phyloP scores from a whole-genome alignment of 2,113 vertebrate genomes.

The Xiphophorus maculatus region DNA sequence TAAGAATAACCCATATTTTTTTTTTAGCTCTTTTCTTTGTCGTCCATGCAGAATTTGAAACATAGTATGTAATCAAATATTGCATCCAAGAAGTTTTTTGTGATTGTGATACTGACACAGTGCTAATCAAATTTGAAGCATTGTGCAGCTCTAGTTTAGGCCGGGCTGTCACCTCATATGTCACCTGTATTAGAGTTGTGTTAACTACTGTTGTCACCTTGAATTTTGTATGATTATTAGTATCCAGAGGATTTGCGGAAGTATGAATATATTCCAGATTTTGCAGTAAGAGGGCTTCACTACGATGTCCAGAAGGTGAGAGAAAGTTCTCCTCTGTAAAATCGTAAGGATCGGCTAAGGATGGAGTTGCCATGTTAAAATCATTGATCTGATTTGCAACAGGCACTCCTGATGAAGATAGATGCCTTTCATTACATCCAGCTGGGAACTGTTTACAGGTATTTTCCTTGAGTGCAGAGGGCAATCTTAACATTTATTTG shows the following conservation, averaged over 20 bases:
- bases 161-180: not conserved
- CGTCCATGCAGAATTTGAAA: too few species aligned
- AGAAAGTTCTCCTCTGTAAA: slow-evolving; percentile 14
- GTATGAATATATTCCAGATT: slow-evolving; percentile 93
- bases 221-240: slow-evolving; percentile 66
- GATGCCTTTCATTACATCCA: slow-evolving; percentile 99
- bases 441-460: slow-evolving; percentile 84
- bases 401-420: slow-evolving; percentile 98
- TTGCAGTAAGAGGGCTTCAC: slow-evolving; percentile 95
- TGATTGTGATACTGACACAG: too few species aligned
- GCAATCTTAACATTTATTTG: not conserved
- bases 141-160: not conserved
- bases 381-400: slow-evolving; percentile 18
- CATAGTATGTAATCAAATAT: too few species aligned
- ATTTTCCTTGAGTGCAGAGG: not conserved
- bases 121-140: not conserved
- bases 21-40: too few species aligned
- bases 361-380: not conserved
- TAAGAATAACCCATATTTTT: too few species aligned
- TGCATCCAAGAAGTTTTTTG: too few species aligned
- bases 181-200: too few species aligned
- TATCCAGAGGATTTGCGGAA: slow-evolving; percentile 90
- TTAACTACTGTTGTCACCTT: not conserved
- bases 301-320: slow-evolving; percentile 97
- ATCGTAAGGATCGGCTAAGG: too few species aligned